Conservation (phyloP, 30 jellyfish, hydroid and myxozoan genomes). For the Cassiopea andromeda region DNA sequence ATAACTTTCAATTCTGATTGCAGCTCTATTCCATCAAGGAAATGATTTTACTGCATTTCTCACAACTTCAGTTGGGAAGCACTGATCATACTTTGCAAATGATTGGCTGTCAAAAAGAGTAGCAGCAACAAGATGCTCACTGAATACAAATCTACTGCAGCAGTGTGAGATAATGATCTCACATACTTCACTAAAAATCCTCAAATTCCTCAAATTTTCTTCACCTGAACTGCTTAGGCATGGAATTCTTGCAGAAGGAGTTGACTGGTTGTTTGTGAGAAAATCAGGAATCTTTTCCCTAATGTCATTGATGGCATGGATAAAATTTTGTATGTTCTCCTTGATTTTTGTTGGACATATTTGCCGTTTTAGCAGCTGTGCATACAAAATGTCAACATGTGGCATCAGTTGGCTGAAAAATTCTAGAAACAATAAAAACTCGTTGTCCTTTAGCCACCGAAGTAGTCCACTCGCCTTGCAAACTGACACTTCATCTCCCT, state of each 20-base stretch:
- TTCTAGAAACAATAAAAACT: slow-evolving; percentile 14
- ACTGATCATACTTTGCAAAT: background rate
- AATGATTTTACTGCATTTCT: slow-evolving; percentile 28
- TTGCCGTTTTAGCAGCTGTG: slow-evolving; percentile 62
- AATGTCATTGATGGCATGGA: slow-evolving; percentile 22
- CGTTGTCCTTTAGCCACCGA: slow-evolving; percentile 46
- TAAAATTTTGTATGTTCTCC: slow-evolving; percentile 11
- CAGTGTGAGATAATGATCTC: background rate
- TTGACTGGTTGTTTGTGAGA: background rate
- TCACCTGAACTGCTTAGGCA: too few species aligned
- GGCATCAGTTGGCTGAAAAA: slow-evolving; percentile 37
- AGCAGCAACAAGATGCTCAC: slow-evolving; percentile 30
- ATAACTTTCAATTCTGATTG: slow-evolving; percentile 17
- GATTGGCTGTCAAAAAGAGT: background rate
- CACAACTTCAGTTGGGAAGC: slow-evolving; percentile 27
- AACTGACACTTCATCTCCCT: slow-evolving; percentile 25
- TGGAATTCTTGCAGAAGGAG: too few species aligned
- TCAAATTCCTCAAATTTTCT: slow-evolving; percentile 2
- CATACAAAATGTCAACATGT: slow-evolving; percentile 23
- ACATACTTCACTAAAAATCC: background rate
- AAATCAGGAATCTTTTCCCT: slow-evolving; percentile 1
- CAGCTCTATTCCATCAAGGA: slow-evolving; percentile 22
- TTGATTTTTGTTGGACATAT: slow-evolving; percentile 39
- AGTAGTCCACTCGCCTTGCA: slow-evolving; percentile 51
- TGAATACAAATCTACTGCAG: slow-evolving; percentile 17